Evolutionary conservation across 2,113 vertebrate genomes (phyloP).

Genomic region (Hypomesus transpacificus): DNA sequence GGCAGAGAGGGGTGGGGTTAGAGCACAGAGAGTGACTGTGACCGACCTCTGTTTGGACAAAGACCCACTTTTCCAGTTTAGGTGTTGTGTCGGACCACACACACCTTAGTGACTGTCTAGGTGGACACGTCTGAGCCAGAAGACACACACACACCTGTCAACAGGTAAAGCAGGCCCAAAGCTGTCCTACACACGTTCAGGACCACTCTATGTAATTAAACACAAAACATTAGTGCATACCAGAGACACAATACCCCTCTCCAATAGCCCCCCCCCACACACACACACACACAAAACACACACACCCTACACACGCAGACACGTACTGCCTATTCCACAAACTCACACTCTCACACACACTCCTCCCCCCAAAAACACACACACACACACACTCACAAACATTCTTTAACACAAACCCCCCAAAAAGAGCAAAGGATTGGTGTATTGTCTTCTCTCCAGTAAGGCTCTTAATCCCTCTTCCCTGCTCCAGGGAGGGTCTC

Average conservation of each 20-base stretch:
- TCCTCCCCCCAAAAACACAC: not conserved
- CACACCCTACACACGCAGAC: slow-evolving; percentile 28
- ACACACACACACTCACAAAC: slow-evolving; percentile 5
- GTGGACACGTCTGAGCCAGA: slow-evolving; percentile 5
- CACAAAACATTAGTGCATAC: not conserved
- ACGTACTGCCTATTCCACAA: not conserved
- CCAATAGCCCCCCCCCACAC: not conserved
- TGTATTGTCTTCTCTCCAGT: slow-evolving; percentile 50
- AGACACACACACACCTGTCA: slow-evolving; percentile 1
- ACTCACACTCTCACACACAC: not conserved
- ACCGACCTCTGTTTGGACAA: too few species aligned
- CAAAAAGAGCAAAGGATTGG: slow-evolving; percentile 39
- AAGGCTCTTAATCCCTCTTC: slow-evolving; percentile 50
- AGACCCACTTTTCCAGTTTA: too few species aligned
- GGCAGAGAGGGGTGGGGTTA: too few species aligned
- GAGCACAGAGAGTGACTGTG: too few species aligned
- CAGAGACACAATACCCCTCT: slow-evolving; percentile 5
- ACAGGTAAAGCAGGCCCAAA: slow-evolving; percentile 13
- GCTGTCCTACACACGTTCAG: not conserved
- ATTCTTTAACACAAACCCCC: not conserved
- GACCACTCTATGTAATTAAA: not conserved
- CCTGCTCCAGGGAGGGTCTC: slow-evolving; percentile 29
- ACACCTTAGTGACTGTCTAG: not conserved
- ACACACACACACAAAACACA: not conserved
- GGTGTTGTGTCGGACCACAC: slow-evolving; percentile 2